Conservation (phyloP, 2,888 invertebrate species). For the Crioceris asparagi region DNA sequence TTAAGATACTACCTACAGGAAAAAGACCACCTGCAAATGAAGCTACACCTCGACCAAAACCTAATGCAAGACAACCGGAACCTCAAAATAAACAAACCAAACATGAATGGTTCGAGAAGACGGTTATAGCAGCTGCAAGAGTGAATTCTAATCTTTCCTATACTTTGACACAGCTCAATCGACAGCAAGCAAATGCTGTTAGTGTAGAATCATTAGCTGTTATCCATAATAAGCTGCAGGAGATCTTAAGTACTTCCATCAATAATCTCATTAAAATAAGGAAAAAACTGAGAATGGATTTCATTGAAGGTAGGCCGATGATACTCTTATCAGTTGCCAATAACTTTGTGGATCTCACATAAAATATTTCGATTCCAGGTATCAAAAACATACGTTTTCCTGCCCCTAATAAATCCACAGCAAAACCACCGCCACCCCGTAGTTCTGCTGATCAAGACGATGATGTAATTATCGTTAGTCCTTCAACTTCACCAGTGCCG, state of each 20-base stretch:
- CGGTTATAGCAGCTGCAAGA: slow-evolving; percentile 45
- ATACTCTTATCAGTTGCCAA: too few species aligned
- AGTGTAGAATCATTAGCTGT: slow-evolving; percentile 42
- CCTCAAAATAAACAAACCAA: too few species aligned
- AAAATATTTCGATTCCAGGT: slow-evolving; percentile 12
- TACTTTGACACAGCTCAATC: slow-evolving; percentile 43
- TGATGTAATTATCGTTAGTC: slow-evolving; percentile 42
- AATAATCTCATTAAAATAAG: slow-evolving; percentile 45
- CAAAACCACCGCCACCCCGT: slow-evolving; percentile 33
- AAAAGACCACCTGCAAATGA: slow-evolving; percentile 3
- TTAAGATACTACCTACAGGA: slow-evolving; percentile 16
- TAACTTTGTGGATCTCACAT: neutral
- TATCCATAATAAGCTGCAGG: slow-evolving; percentile 45
- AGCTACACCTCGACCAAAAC: neutral
- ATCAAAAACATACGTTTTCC: slow-evolving; percentile 37
- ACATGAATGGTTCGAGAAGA: slow-evolving; percentile 49
- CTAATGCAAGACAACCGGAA: neutral
- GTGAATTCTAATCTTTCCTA: slow-evolving; percentile 46
- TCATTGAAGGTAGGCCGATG: slow-evolving; percentile 40
- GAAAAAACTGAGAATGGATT: slow-evolving; percentile 45
- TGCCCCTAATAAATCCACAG: slow-evolving; percentile 35
- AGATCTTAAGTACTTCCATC: slow-evolving; percentile 44
- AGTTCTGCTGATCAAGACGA: slow-evolving; percentile 26
- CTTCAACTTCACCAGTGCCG: slow-evolving; percentile 16
- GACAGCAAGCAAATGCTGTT: slow-evolving; percentile 41